These are phyloP conservation scores for Calliphora vicina DNA, from an alignment of 1,140 invertebrate species.

Conservation along the genomic window DNA sequence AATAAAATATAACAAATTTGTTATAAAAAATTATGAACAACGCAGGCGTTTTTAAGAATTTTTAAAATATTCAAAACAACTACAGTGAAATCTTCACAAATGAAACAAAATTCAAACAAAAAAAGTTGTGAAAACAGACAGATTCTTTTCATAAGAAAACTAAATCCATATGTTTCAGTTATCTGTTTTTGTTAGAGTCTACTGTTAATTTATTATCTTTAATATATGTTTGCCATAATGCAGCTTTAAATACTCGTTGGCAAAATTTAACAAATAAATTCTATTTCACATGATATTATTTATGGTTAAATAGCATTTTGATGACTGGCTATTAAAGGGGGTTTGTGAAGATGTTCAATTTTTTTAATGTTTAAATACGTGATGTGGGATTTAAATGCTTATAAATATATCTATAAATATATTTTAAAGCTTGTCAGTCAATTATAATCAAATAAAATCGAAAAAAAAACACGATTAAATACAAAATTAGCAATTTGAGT, in stretches of 20 bases:
- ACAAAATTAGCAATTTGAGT: not conserved
- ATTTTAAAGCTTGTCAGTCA: not conserved
- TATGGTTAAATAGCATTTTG: slow-evolving; percentile 8
- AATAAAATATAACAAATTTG: not conserved
- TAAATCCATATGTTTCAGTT: too few species aligned
- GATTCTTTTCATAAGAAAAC: too few species aligned
- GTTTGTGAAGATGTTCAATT: not conserved
- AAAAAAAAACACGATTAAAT: not conserved
- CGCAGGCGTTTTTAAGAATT: not conserved
- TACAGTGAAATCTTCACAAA: too few species aligned
- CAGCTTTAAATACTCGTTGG: too few species aligned
- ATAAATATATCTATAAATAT: not conserved
- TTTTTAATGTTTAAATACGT: not conserved
- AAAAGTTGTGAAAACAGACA: too few species aligned
- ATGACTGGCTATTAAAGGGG: not conserved
- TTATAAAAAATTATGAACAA: not conserved
- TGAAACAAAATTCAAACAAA: too few species aligned
- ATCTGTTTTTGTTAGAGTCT: too few species aligned
- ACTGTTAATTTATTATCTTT: too few species aligned
- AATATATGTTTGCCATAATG: too few species aligned
- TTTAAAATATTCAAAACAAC: not conserved
- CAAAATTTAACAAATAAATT: not conserved
- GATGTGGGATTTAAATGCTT: not conserved
- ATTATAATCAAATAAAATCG: not conserved
- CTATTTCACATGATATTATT: slow-evolving; percentile 9